A percentile compares a stretch with the other conserved stretches of the same genome.
These are phyloP conservation scores for Cavia porcellus DNA, from an alignment of 2,113 vertebrate species.

Conservation along the genomic window DNA sequence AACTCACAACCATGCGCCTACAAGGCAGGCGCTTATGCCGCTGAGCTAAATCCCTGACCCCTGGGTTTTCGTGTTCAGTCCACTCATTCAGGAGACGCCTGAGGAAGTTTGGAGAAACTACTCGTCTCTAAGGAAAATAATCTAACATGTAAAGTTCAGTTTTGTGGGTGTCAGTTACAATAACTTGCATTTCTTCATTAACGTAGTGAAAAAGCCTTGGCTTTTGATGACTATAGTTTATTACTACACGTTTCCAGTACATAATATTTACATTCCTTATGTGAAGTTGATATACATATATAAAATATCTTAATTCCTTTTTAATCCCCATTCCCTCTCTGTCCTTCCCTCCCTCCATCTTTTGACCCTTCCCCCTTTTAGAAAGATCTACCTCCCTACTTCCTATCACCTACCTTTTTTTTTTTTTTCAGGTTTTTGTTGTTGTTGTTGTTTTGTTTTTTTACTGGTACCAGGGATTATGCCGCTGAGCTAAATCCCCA, in stretches of 20 bases:
- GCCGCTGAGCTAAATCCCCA: too few species aligned
- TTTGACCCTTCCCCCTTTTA: not conserved
- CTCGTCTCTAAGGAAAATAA: not conserved
- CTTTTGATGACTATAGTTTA: not conserved
- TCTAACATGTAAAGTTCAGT: not conserved
- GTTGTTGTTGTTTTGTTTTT: too few species aligned
- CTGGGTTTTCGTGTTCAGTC: too few species aligned
- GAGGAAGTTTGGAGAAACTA: not conserved
- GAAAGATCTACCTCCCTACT: not conserved
- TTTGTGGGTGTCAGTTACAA: not conserved
- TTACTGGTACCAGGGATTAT: too few species aligned
- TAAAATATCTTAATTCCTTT: not conserved
- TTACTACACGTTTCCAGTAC: not conserved
- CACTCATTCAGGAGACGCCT: not conserved
- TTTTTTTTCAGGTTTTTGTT: not conserved
- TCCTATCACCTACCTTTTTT: not conserved
- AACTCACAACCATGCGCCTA: too few species aligned
- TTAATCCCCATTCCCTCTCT: not conserved
- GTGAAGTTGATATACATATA: not conserved
- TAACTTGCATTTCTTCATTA: not conserved
- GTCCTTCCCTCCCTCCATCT: not conserved
- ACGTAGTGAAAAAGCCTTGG: not conserved
- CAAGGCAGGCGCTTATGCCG: too few species aligned
- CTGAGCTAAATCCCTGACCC: too few species aligned
- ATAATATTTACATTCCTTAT: not conserved